Percentiles rank a stretch among this genome's conserved stretches.
These are phyloP conservation scores for Notodonta dromedarius DNA, from an alignment of 2,888 invertebrate genomes.

Conservation along the genomic window DNA sequence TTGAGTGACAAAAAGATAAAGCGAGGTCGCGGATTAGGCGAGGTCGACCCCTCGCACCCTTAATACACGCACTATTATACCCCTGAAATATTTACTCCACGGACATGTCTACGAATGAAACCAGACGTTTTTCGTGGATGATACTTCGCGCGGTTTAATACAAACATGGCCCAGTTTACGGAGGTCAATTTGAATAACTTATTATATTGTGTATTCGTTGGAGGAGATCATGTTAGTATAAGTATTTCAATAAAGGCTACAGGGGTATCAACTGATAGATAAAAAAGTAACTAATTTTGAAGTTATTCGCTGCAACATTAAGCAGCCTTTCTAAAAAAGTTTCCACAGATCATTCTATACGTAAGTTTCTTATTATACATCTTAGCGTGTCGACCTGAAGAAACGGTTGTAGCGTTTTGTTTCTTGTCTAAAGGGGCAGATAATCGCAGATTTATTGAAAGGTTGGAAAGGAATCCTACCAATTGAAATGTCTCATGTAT, in stretches of 20 bases:
- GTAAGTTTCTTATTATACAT: too few species aligned
- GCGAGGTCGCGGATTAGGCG: slow-evolving; percentile 23
- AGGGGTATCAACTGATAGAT: not conserved
- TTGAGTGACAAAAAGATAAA: slow-evolving; percentile 2
- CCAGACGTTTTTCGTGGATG: slow-evolving; percentile 8
- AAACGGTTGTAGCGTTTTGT: too few species aligned
- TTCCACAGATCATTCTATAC: too few species aligned
- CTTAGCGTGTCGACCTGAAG: too few species aligned
- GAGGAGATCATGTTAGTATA: not conserved
- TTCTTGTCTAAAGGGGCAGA: too few species aligned
- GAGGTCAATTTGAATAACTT: slow-evolving; percentile 21
- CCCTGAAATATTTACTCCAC: slow-evolving; percentile 18
- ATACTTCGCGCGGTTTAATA: slow-evolving; percentile 12
- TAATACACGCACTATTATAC: slow-evolving; percentile 12
- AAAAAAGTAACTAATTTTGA: too few species aligned
- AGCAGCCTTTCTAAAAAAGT: too few species aligned
- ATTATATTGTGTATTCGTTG: slow-evolving; percentile 16
- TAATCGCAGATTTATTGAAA: too few species aligned
- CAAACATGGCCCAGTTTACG: slow-evolving; percentile 7
- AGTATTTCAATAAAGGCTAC: too few species aligned
- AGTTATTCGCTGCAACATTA: too few species aligned
- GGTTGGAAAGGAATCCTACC: too few species aligned
- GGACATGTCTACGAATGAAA: slow-evolving; percentile 12
- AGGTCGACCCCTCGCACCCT: slow-evolving; percentile 1
- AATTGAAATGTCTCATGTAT: too few species aligned